Percentiles rank a stretch among this genome's conserved stretches.
These are phyloP conservation scores for Manis pentadactyla DNA, from an alignment of 2,797 vertebrate genomes.

Conservation along the genomic window DNA sequence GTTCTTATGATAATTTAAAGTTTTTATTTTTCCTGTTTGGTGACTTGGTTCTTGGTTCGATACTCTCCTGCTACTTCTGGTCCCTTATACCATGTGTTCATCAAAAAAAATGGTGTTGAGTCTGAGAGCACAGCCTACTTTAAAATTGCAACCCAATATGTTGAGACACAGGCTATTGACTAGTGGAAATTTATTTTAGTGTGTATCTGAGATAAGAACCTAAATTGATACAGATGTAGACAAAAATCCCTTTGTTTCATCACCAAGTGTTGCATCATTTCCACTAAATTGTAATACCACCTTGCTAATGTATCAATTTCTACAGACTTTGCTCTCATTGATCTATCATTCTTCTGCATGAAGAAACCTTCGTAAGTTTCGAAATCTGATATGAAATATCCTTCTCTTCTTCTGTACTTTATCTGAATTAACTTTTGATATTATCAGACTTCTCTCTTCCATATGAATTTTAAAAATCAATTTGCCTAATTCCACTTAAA, in stretches of 20 bases:
- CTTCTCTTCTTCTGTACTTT: not conserved
- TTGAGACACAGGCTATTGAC: not conserved
- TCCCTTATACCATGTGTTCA: not conserved
- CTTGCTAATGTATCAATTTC: not conserved
- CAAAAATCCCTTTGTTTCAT: not conserved
- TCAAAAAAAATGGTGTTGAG: not conserved
- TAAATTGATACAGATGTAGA: not conserved
- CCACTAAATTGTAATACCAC: not conserved
- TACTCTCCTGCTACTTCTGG: not conserved
- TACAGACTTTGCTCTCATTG: not conserved
- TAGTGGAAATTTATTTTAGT: not conserved
- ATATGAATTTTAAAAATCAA: conserved; percentile 4
- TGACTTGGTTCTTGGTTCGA: not conserved
- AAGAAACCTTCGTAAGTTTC: not conserved
- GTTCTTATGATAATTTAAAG: not conserved
- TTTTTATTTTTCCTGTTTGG: not conserved
- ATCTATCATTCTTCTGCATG: not conserved
- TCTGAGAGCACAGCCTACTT: not conserved
- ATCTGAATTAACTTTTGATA: conserved; percentile 8
- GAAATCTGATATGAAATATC: conserved; percentile 13
- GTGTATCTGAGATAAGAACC: not conserved
- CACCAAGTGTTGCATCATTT: not conserved
- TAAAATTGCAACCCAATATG: not conserved
- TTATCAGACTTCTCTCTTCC: conserved; percentile 15
- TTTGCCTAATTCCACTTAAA: conserved; percentile 3